Evolutionary conservation across 2,888 invertebrate species (phyloP).

Genomic region (Drosophila birchii): DNA sequence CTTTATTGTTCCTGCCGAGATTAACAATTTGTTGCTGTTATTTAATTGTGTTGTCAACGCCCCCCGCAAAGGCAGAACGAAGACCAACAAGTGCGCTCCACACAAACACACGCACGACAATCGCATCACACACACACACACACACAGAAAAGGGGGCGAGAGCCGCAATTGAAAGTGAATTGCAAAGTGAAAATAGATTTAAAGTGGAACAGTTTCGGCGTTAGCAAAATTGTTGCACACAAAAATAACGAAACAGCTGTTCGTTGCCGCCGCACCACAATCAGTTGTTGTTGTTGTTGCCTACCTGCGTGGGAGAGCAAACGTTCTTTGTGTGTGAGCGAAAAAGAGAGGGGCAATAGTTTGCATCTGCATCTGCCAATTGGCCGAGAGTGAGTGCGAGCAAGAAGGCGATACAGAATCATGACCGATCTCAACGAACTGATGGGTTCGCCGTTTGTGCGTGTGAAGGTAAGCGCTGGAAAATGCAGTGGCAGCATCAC

Average conservation of each 20-base stretch:
- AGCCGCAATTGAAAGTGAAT: constrained; percentile 69
- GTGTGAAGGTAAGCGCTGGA: constrained; percentile 82
- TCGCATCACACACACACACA: background rate
- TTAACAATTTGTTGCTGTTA: constrained; percentile 6
- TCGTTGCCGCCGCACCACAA: constrained; percentile 6
- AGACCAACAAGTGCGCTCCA: constrained; percentile 49
- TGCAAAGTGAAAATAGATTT: constrained; percentile 72
- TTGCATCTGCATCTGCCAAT: constrained; percentile 18
- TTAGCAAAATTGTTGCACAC: constrained; percentile 56
- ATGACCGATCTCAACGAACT: constrained; percentile 84
- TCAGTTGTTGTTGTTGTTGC: constrained; percentile 8
- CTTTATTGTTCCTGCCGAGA: constrained; percentile 15
- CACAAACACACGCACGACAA: constrained; percentile 3
- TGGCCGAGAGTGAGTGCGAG: constrained; percentile 4
- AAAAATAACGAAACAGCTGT: constrained; percentile 70
- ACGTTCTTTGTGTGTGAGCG: background rate
- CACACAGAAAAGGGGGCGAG: constrained; percentile 11
- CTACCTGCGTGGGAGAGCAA: constrained; percentile 31
- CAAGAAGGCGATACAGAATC: constrained; percentile 39
- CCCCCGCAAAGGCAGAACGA: constrained; percentile 26
- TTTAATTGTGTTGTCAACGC: constrained; percentile 14
- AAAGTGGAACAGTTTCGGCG: constrained; percentile 65
- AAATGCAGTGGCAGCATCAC: constrained; percentile 12
- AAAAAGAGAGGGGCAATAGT: background rate
- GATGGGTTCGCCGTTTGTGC: constrained; percentile 83